Evolutionary conservation across 2,797 vertebrate genomes (phyloP), one percentile per base, ranked within the genome.

Genomic region (Helicolenus hilgendorfi): DNA sequence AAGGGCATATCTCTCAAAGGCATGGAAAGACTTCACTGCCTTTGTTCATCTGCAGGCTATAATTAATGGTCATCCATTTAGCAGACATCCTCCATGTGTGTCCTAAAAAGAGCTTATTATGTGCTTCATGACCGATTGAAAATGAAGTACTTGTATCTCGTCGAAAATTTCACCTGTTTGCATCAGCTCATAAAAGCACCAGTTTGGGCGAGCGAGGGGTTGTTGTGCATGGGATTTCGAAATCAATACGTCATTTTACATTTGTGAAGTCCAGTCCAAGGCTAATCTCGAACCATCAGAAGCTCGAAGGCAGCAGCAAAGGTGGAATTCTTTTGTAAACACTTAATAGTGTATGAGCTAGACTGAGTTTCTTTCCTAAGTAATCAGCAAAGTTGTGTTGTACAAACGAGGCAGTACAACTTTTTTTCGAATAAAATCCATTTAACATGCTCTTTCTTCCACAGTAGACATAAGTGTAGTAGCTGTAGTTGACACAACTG

Each of bases 241-340:
- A 88, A 92, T 95, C 94, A 93, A 94, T 94, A 91, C 79, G 78
- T 92, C 49, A 92, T 93, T 94, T 90, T 82, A 77, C 56, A 86
- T 92, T 90, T 87, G 63, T 88, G 73, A 87, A 79, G 85, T 81
- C 72, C 53, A 91, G 31, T 89, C 65, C 58, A 79, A 87, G 31
- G 63, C 49, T 91, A 87, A 90, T 94, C 87, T 91, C 7, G 0
- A 90, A 77, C 81, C 77, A 74, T 80, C 62, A 80, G 27, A 88
- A 85, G 69, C 62, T 89, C 68, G 86, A 83, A 91, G 63, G 45
- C 56, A 36, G 11, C 67, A 56, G 60, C 82, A 64, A 81, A 76
- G 20, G 38, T 69, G 71, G 33, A 86, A 75, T 88, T 80, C 2
- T 63, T 70, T 79, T 75, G 72, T 82, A 62, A 87, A 85, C 22